Percentiles rank a stretch among this genome's conserved stretches.
Evolutionary conservation across 2,888 invertebrate genomes (phyloP).

Genomic region (Netelia inedita): DNA sequence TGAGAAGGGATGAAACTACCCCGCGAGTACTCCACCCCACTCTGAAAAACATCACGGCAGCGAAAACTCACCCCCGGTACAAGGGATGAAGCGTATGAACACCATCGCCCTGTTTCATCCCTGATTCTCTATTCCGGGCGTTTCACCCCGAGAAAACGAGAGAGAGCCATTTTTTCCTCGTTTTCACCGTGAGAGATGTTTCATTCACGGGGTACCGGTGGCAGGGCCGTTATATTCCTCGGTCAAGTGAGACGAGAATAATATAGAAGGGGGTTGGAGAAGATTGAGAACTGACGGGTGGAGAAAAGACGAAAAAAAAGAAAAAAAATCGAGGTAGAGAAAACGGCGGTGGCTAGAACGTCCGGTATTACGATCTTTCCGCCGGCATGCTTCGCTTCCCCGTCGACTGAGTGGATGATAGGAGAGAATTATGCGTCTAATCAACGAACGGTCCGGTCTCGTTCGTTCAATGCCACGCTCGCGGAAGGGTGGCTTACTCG

Average conservation of each 20-base stretch:
- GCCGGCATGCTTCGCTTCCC: conserved; percentile 22
- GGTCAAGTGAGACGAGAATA: conserved; percentile 49
- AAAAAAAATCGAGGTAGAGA: neutral
- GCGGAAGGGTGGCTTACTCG: too few species aligned
- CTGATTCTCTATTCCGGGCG: conserved; percentile 62
- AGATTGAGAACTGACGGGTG: conserved; percentile 45
- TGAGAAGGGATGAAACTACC: neutral
- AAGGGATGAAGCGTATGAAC: conserved; percentile 41
- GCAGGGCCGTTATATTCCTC: conserved; percentile 20
- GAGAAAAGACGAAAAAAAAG: conserved; percentile 14
- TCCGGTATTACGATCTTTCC: neutral
- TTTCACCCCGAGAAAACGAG: conserved; percentile 38
- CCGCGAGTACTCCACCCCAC: neutral
- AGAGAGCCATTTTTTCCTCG: conserved; percentile 53
- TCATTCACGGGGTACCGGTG: conserved; percentile 29
- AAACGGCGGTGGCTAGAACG: conserved; percentile 9
- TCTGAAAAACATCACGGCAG: conserved; percentile 20
- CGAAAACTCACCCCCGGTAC: conserved; percentile 25
- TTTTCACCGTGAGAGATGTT: conserved; percentile 44
- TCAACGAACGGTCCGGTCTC: conserved; percentile 57
- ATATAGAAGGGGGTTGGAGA: conserved; percentile 4
- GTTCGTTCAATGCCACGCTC: conserved; percentile 22
- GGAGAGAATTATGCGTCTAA: conserved; percentile 76
- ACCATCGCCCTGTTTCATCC: conserved; percentile 1
- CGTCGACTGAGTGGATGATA: conserved; percentile 42